Evolutionary conservation across 2,113 vertebrate genomes (phyloP).

Genomic region (Serilophus lunatus): DNA sequence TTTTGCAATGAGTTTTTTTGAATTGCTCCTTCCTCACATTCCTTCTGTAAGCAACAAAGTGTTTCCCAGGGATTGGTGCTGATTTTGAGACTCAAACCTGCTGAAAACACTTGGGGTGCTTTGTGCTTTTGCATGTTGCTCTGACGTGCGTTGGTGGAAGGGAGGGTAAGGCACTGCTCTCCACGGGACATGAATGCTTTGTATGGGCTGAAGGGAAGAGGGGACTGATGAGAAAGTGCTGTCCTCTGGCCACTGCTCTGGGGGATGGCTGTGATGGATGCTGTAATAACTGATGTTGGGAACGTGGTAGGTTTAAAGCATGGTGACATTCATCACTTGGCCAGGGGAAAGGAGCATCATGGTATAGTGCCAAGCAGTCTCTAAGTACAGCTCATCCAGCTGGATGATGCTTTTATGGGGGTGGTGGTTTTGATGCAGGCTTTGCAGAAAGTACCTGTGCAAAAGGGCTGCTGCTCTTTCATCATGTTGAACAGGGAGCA

Average conservation of each 20-base stretch:
- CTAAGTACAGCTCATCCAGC: not conserved
- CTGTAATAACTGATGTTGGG: not conserved
- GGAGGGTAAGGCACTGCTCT: not conserved
- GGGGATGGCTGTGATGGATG: not conserved
- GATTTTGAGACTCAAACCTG: not conserved
- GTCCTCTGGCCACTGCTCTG: not conserved
- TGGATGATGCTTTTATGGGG: not conserved
- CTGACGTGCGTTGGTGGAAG: not conserved
- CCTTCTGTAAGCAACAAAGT: not conserved
- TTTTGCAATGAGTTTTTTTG: too few relatives aligned
- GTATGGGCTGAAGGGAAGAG: not conserved
- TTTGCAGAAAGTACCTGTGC: not conserved
- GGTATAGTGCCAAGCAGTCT: not conserved
- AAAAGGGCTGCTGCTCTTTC: not conserved
- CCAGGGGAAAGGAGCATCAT: not conserved
- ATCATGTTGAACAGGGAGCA: fast-evolving
- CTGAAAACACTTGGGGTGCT: not conserved
- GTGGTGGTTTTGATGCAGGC: not conserved
- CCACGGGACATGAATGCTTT: not conserved
- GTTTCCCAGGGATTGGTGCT: not conserved
- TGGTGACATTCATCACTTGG: not conserved
- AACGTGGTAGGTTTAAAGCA: not conserved
- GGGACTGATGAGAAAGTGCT: not conserved
- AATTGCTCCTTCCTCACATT: not conserved
- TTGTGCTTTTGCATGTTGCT: not conserved